Evolutionary conservation across 30 jellyfish, hydroid and myxozoan species (phyloP), one percentile per base, ranked within the genome.

Genomic region (Turritopsis rubra): DNA sequence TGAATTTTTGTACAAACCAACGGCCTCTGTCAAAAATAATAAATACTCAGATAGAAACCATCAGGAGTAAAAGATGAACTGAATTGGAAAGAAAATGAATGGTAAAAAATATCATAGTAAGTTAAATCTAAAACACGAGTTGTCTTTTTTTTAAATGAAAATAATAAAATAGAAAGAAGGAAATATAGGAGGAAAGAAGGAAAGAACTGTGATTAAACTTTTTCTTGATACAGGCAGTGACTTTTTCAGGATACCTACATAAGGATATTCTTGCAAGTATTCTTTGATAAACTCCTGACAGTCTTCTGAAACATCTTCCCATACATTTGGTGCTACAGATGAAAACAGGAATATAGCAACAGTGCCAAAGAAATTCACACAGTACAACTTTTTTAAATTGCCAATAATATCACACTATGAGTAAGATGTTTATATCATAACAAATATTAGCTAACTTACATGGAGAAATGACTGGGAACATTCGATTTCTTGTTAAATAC

Each of bases 301-400:
- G 52, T 92, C 87, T 13, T 72, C 83, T 1, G 98, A 80, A 8
- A 92, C 96, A 70, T 92, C 98, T 65, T 87, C 91, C 98, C 98
- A 92, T 52, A 92, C 98, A 28, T 87, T 52, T 19, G 71, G 73
- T 29, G 98, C 98, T 92, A 75, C n/a, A 78, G 80, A 70, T 23
- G n/a, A 27, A 65, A 60, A 60, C 21, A 60, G n/a, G 21, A 21
- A 60, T 18, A n/a, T n/a, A n/a, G n/a, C n/a, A n/a, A n/a, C n/a
- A n/a, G n/a, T n/a, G 73, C 0, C 19, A 60, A 21, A 60, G 22
- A 23, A 18, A 60, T 18, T 0, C 73, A 0, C 73, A 60, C 73
- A 21, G 19, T 60, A 0, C 73, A 18, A 23, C 0, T 0, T 60
- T 60, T 18, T 60, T 0, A 18, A 60, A 60, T 23, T 60, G 0